phyloP scores from a whole-genome alignment of 1,140 invertebrate species.

The Zaprionus nigranus region DNA sequence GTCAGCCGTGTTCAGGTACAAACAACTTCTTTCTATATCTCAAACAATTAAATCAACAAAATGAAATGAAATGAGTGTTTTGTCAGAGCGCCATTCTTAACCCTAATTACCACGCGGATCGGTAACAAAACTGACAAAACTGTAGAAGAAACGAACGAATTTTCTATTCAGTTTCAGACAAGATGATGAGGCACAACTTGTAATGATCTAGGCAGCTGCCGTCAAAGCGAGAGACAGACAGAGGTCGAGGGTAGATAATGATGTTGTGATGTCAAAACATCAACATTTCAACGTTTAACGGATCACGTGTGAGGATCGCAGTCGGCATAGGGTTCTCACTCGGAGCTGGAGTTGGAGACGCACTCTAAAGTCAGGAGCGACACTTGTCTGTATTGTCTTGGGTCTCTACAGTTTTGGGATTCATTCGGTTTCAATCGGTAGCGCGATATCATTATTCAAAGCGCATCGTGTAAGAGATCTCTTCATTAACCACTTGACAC shows the following conservation, averaged over 20 bases:
- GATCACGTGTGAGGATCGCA: constrained; percentile 73
- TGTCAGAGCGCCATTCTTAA: constrained; percentile 22
- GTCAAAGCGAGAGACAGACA: constrained; percentile 2
- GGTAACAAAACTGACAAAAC: constrained; percentile 25
- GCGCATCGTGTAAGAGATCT: constrained; percentile 31
- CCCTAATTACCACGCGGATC: constrained; percentile 47
- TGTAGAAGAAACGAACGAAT: constrained; percentile 2
- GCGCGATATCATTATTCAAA: constrained; percentile 64
- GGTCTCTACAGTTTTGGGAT: constrained; percentile 12
- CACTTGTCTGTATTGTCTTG: constrained; percentile 59
- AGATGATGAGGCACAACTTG: constrained; percentile 67
- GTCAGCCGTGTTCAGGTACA: not conserved
- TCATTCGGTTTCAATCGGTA: constrained; percentile 32
- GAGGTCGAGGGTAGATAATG: constrained; percentile 65
- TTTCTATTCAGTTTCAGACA: constrained; percentile 29
- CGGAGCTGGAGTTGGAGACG: constrained; percentile 38
- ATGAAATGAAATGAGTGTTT: constrained; percentile 27
- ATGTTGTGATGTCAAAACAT: constrained; percentile 80
- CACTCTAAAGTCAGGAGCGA: constrained; percentile 21
- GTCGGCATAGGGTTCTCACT: not conserved
- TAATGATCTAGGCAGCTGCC: constrained; percentile 30
- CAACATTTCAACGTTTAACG: constrained; percentile 66
- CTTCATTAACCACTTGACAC: constrained; percentile 52
- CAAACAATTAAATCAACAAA: constrained; percentile 45
- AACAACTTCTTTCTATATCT: not conserved